These are phyloP conservation scores for Peromyscus polionotus DNA, from an alignment of 2,113 vertebrate genomes.

Conservation along the genomic window DNA sequence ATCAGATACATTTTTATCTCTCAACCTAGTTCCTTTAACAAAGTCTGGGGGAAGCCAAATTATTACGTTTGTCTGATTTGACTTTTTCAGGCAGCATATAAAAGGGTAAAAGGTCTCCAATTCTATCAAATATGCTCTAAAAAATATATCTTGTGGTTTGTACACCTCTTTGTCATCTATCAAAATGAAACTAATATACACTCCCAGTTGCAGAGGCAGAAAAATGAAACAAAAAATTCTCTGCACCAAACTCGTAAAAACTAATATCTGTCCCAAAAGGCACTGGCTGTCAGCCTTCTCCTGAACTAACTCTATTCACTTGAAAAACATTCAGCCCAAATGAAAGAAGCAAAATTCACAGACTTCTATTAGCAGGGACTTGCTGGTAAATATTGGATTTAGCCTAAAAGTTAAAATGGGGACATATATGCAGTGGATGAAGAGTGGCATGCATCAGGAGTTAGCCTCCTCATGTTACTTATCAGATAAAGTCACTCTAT, in stretches of 20 bases:
- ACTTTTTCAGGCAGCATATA: constrained; percentile 73
- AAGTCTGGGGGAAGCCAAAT: constrained; percentile 71
- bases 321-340: constrained; percentile 17
- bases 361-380: background rate
- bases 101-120: constrained; percentile 73
- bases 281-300: background rate
- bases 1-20: constrained; percentile 61
- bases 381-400: constrained; percentile 56
- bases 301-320: background rate
- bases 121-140: constrained; percentile 75
- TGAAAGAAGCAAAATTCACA: background rate
- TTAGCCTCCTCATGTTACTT: background rate
- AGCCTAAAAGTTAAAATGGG: constrained; percentile 55
- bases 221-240: constrained; percentile 11
- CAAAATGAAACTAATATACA: constrained; percentile 81
- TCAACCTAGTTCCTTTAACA: constrained; percentile 70
- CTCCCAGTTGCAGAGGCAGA: constrained; percentile 53
- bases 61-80: constrained; percentile 72
- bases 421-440: background rate
- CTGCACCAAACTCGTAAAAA: background rate
- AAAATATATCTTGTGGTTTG: constrained; percentile 80
- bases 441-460: background rate
- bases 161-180: constrained; percentile 79
- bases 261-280: constrained; percentile 38
- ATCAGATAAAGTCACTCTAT: background rate